Evolutionary conservation across 2,888 invertebrate genomes (phyloP), one percentile per base, ranked within the genome.

Genomic region (Bombylius discolor): DNA sequence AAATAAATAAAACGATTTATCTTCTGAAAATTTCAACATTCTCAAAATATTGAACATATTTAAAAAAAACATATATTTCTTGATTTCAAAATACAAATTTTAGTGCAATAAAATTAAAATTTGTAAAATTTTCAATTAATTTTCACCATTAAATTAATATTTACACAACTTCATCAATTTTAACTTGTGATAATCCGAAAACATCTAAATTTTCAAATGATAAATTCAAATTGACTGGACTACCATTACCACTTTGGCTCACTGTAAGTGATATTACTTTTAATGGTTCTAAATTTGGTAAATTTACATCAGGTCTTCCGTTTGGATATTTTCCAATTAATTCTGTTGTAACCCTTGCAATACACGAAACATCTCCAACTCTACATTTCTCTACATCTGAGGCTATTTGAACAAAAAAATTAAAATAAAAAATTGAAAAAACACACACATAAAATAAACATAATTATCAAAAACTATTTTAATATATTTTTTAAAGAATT

Each of bases 271-370:
- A 57, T 39, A 36, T 60, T 53, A 67, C 49, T 32, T 52, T 56
- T 49, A 72, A 72, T 0, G 72, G 72, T 53, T 72, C 72, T 13
- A 72, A 61, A 48, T 64, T 61, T 6, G 71, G 72, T 58, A 72
- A 69, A 11, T 63, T 68, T 4, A 71, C 66, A 4, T 67, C 63
- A 5, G 68, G 58, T 13, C 71, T 70, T 3, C 67, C 70, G 53
- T 64, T 66, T 4, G 69, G 71, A 63, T 68, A 63, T 49, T 65
- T 62, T 5, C 64, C 60, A 31, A 73, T 58, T 53, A 73, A 61
- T 44, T 55, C 59, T 47, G 66, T 65, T 6, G 71, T 63, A 9
- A 69, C 66, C 55, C 60, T 62, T 14, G 66, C 62, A 47, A 72
- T 67, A 64, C 73, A 74, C n/a, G 57, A 63, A 8, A 66, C 66